Conservation (phyloP, 2,888 invertebrate genomes). For the Saturnia japonica region DNA sequence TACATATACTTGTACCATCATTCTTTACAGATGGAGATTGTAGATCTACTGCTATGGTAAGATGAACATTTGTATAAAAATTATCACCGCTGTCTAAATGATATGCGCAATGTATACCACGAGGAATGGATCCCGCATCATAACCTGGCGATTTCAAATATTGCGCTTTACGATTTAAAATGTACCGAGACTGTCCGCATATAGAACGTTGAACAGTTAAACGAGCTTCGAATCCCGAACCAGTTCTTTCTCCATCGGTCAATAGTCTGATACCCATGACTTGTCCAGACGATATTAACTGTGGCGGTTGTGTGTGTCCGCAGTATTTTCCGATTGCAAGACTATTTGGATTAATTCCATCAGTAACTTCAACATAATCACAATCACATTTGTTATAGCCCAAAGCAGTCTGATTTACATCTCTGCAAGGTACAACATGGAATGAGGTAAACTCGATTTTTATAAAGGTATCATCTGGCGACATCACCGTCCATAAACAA, state of each 20-base stretch:
- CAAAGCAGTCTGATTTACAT: conserved; percentile 62
- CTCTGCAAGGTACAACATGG: conserved; percentile 74
- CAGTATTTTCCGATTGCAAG: conserved; percentile 86
- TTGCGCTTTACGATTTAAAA: conserved; percentile 38
- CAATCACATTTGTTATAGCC: conserved; percentile 83
- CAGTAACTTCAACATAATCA: conserved; percentile 88
- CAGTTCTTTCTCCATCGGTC: conserved; percentile 82
- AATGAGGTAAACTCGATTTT: conserved; percentile 81
- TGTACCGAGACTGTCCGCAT: conserved; percentile 55
- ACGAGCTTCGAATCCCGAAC: conserved; percentile 84
- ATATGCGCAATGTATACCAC: conserved; percentile 64
- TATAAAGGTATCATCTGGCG: conserved; percentile 82
- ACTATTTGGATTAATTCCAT: conserved; percentile 86
- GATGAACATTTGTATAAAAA: conserved; percentile 39
- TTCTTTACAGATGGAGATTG: conserved; percentile 39
- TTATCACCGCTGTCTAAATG: conserved; percentile 40
- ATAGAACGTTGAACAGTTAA: conserved; percentile 71
- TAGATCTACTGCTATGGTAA: conserved; percentile 58
- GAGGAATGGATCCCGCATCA: conserved; percentile 51
- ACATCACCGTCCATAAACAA: conserved; percentile 88
- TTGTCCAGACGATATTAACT: conserved; percentile 83
- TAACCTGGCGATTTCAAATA: conserved; percentile 61
- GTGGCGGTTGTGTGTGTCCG: conserved; percentile 82
- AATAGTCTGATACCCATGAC: conserved; percentile 84
- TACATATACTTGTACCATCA: conserved; percentile 46